Evolutionary conservation across 2,888 invertebrate species (phyloP).

Genomic region (Volucella inflata): DNA sequence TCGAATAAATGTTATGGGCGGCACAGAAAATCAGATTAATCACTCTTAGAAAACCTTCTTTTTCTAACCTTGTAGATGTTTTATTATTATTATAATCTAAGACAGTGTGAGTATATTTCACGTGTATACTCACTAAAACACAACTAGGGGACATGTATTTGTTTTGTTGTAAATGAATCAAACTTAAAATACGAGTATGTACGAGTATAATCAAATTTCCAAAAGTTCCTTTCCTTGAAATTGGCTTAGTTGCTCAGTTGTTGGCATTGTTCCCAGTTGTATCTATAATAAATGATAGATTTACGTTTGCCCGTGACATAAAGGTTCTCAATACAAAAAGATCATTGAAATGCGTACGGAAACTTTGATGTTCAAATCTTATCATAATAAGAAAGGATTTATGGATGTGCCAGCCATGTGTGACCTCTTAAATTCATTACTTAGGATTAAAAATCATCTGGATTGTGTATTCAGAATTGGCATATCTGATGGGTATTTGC

Average conservation of each 20-base stretch:
- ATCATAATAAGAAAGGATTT: constrained; percentile 29
- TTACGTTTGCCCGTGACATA: constrained; percentile 43
- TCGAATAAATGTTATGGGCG: no score
- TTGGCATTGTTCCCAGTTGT: constrained; percentile 60
- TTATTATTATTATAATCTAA: no score
- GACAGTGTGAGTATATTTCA: no score
- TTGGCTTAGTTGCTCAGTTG: constrained; percentile 5
- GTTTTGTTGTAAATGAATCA: not conserved
- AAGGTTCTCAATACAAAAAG: constrained; percentile 35
- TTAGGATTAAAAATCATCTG: constrained; percentile 16
- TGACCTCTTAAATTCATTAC: constrained; percentile 7
- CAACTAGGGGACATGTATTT: no score
- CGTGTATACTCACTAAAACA: no score
- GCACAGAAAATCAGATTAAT: no score
- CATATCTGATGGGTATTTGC: not conserved
- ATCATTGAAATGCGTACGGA: constrained; percentile 15
- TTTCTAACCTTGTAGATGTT: no score
- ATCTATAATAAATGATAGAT: constrained; percentile 7
- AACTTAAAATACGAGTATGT: not conserved
- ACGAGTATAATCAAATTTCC: not conserved
- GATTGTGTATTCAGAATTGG: not conserved
- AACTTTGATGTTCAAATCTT: constrained; percentile 9
- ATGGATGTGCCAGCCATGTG: constrained; percentile 35
- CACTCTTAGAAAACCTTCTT: no score
- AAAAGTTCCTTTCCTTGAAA: not conserved